Percentiles rank a stretch among this genome's conserved stretches.
phyloP scores from a whole-genome alignment of 2,888 invertebrate species.

The Teleogryllus oceanicus region DNA sequence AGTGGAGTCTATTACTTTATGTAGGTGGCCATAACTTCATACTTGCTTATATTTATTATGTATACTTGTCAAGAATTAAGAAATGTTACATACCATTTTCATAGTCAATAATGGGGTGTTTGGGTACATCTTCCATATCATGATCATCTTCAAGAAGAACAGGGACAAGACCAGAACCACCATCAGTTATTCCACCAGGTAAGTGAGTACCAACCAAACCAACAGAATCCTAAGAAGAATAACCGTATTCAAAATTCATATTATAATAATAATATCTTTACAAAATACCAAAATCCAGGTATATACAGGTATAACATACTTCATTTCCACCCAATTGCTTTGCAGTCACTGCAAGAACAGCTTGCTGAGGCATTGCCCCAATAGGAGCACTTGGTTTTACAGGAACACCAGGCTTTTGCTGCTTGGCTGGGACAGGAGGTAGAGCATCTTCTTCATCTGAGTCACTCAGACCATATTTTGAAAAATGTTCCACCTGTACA shows the following conservation, averaged over 20 bases:
- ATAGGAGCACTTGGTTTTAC: constrained; percentile 41
- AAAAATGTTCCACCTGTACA: constrained; percentile 81
- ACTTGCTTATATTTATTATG: no score
- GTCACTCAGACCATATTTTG: constrained; percentile 86
- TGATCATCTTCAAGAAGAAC: constrained; percentile 35
- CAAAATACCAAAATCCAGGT: neutral
- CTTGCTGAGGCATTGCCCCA: constrained; percentile 44
- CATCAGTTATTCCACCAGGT: constrained; percentile 6
- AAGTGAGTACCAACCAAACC: constrained; percentile 20
- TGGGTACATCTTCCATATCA: constrained; percentile 33
- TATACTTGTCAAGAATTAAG: no score
- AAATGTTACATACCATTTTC: neutral
- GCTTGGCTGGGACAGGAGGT: constrained; percentile 36
- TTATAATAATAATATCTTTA: neutral
- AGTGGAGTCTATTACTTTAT: no score
- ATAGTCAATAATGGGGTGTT: constrained; percentile 11
- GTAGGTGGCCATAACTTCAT: no score
- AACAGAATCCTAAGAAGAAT: neutral
- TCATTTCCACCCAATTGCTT: constrained; percentile 11
- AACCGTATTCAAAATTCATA: neutral
- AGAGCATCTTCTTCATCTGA: constrained; percentile 77
- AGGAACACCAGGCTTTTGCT: neutral
- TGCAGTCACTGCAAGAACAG: constrained; percentile 11
- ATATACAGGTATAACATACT: neutral
- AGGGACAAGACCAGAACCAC: neutral